Evolutionary conservation across 92 coral and sea anemone species (phyloP), one percentile per base, ranked within the genome.

Genomic region (Epizoanthus ramosus): DNA sequence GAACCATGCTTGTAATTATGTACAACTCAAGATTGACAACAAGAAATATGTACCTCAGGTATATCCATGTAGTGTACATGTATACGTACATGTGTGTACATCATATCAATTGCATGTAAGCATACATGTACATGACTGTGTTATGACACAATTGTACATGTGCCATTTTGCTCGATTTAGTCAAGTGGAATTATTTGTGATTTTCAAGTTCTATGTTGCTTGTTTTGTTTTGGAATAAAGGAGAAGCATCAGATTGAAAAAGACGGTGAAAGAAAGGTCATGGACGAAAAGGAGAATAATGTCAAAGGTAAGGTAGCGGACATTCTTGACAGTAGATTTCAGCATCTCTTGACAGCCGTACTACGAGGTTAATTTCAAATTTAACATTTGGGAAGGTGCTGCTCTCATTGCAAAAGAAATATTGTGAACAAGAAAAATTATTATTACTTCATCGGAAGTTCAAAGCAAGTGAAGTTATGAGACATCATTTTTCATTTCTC

Each of bases 221-320:
- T 16, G 23, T 2, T 18, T 57, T 9, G 24, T 53, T 81, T 31
- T 68, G 25, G 81, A 53, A 6, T 74, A 2, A 41, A 95, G 98
- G 97, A 94, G 68, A 94, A 94, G 54, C 91, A 90, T 74, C 87
- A 83, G 72, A 43, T 83, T 74, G 91, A 71, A 63, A 91, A 90
- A 74, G 94, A 92, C 65, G 90, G 83, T 81, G 92, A 91, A 57
- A 88, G 90, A 69, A 97, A 94, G 74, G 65, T 97, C 22, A 88
- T 90, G 92, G 85, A 79, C 72, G 98, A 84, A 83, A 95, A 92
- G 74, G 97, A 97, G 17, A 88, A 90, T 12, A 97, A 95, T 85
- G 98, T 88, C 9, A 82, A 91, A 88, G 92, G 98, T 95, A 72
- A 75, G 13, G 54, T 50, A 13, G 95, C 68, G 28, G 8, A 0